phyloP scores from a whole-genome alignment of 1,140 invertebrate species.

The Drosophila triauraria region DNA sequence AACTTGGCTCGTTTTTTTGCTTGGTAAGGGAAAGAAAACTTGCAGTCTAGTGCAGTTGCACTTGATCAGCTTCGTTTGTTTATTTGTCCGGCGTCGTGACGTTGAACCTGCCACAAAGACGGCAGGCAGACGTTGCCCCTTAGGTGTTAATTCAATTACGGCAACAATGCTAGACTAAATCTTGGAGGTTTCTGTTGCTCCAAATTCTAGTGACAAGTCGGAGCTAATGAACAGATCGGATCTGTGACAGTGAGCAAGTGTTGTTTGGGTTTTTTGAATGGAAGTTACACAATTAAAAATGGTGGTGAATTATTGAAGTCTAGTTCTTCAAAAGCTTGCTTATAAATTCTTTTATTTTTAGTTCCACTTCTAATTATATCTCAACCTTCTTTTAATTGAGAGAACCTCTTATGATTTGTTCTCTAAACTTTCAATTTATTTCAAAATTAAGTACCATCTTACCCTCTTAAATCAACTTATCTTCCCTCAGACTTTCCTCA shows the following conservation, averaged over 20 bases:
- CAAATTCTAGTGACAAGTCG: slow-evolving; percentile 38
- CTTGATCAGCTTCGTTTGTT: slow-evolving; percentile 58
- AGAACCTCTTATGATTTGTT: background rate
- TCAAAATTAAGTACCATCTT: too few species aligned
- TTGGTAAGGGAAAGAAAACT: background rate
- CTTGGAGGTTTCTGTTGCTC: slow-evolving; percentile 14
- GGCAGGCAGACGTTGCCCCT: slow-evolving; percentile 25
- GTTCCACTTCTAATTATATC: too few species aligned
- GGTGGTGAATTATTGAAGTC: background rate
- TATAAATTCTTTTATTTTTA: too few species aligned
- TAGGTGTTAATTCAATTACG: slow-evolving; percentile 76
- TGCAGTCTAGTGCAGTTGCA: slow-evolving; percentile 29
- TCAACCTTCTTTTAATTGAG: background rate
- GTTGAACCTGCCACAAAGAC: slow-evolving; percentile 62
- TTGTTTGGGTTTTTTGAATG: background rate
- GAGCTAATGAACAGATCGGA: slow-evolving; percentile 34
- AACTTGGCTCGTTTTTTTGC: slow-evolving; percentile 11
- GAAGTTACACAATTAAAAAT: slow-evolving; percentile 27
- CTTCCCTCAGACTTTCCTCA: background rate
- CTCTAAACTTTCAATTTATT: background rate
- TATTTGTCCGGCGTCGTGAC: slow-evolving; percentile 56
- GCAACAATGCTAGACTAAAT: slow-evolving; percentile 36
- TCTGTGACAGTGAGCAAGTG: slow-evolving; percentile 7
- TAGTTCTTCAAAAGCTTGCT: too few species aligned
- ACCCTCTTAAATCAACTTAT: background rate